Conservation (phyloP, 53 echinoderm and acorn worm genomes). For the Actinopyga echinites region DNA sequence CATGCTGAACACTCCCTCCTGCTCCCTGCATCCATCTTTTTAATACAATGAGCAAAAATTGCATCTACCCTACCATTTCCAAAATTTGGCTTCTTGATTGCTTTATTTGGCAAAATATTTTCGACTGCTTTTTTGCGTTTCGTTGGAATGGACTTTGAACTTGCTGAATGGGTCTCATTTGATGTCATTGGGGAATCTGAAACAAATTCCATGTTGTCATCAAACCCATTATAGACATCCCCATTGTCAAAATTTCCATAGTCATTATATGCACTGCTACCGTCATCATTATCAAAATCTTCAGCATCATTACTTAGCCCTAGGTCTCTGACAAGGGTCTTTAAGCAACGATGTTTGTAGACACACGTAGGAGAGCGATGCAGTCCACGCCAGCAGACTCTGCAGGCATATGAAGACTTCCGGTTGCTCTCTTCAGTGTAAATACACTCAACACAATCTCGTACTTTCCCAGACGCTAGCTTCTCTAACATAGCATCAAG, state of each 20-base stretch:
- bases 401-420: constrained; percentile 4
- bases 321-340: constrained; percentile 32
- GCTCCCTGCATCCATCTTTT: constrained; percentile 35
- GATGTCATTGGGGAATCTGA: constrained; percentile 2
- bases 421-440: constrained; percentile 3
- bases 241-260: constrained; percentile 23
- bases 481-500: constrained; percentile 42
- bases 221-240: constrained; percentile 9
- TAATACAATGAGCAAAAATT: constrained; percentile 37
- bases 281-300: constrained; percentile 22
- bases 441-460: constrained; percentile 39
- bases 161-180: constrained; percentile 20
- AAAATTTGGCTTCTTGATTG: constrained; percentile 42
- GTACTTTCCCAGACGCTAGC: constrained; percentile 18
- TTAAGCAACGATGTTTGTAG: constrained; percentile 39
- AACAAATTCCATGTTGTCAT: constrained; percentile 2
- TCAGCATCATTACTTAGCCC: constrained; percentile 29
- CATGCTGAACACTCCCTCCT: constrained; percentile 45
- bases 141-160: constrained; percentile 33
- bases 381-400: constrained; percentile 33
- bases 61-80: constrained; percentile 38
- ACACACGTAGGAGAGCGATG: constrained; percentile 32
- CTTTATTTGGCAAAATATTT: constrained; percentile 27
- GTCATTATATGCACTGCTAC: constrained; percentile 22
- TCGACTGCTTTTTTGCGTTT: constrained; percentile 5